Conservation (phyloP, 1,140 invertebrate genomes). For the Cherax quadricarinatus region DNA sequence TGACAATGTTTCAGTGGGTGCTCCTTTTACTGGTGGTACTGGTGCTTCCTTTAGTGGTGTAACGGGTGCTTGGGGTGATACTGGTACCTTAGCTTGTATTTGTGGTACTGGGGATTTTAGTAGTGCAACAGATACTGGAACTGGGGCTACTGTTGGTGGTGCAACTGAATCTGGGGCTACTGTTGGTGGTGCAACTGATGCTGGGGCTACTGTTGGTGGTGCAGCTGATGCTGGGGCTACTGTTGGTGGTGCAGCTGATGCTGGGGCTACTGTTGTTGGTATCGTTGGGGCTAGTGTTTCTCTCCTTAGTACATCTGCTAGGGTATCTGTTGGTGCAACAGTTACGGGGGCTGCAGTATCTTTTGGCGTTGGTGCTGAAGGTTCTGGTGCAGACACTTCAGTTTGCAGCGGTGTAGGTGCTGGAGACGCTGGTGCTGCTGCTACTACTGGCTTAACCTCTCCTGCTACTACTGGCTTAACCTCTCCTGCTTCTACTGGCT, state of each 20-base stretch:
- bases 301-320: background rate
- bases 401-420: no score
- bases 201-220: background rate
- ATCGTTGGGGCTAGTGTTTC: background rate
- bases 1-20: background rate
- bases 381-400: background rate
- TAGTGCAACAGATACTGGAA: no score
- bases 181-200: background rate
- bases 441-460: background rate
- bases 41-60: background rate
- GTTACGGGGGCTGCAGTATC: background rate
- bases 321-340: background rate
- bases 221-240: background rate
- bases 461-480: no score
- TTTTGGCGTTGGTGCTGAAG: background rate
- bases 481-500: no score
- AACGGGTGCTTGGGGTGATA: background rate
- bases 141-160: background rate
- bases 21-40: background rate
- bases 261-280: background rate
- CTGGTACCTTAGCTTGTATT: background rate
- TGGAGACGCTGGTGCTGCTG: background rate
- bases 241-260: background rate
- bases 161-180: background rate
- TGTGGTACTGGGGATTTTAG: background rate